phyloP scores from a whole-genome alignment of 1,140 invertebrate species.

The Drosophila miranda region DNA sequence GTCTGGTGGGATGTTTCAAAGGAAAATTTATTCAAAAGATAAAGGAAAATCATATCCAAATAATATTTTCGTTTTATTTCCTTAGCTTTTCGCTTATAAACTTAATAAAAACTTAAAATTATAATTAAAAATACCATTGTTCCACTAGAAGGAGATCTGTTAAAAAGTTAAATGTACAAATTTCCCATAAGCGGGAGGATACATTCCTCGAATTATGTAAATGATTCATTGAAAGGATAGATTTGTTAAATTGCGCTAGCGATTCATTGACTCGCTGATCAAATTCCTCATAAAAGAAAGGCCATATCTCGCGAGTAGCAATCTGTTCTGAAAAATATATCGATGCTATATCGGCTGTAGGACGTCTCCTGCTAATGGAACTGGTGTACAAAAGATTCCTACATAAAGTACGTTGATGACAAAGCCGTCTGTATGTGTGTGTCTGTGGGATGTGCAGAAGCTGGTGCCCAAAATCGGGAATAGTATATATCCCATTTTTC shows the following conservation, averaged over 20 bases:
- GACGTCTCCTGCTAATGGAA: no score
- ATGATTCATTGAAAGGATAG: no score
- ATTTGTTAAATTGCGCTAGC: no score
- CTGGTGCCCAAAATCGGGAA: constrained; percentile 19
- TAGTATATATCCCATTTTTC: constrained; percentile 24
- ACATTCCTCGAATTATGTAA: no score
- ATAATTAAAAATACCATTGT: background rate
- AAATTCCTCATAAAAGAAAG: no score
- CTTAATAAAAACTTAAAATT: constrained; percentile 5
- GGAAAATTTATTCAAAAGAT: constrained; percentile 5
- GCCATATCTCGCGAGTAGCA: no score
- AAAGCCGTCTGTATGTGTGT: constrained; percentile 44
- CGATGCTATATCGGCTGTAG: no score
- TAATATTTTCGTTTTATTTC: constrained; percentile 2
- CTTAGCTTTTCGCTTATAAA: constrained; percentile 29
- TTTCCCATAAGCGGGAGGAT: no score
- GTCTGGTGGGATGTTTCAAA: constrained; percentile 25
- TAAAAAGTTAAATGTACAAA: no score
- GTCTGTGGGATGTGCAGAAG: constrained; percentile 24
- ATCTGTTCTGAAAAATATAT: no score
- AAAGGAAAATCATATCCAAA: constrained; percentile 12
- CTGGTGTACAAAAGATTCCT: background rate
- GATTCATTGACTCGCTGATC: no score
- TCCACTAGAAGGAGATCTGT: no score
- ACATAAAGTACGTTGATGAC: constrained; percentile 44